Evolutionary conservation across 2,113 vertebrate species (phyloP).

Genomic region (Petroica traversi): DNA sequence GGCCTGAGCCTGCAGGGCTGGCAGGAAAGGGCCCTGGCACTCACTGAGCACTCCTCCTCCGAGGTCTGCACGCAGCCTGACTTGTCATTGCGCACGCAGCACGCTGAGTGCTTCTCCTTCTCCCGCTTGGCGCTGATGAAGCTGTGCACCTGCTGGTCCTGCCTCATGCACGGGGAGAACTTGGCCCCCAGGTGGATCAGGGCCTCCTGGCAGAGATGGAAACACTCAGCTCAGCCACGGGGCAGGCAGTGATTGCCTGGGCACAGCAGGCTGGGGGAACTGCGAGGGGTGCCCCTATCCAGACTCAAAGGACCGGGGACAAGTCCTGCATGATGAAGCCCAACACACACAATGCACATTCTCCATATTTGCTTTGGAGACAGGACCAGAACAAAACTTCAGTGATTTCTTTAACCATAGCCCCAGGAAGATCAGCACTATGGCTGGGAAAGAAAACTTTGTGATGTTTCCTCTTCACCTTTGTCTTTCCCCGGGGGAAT

Average conservation of each 20-base stretch:
- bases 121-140: constrained; percentile 86
- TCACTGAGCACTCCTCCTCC: constrained; percentile 94
- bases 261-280: not conserved
- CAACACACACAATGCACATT: not conserved
- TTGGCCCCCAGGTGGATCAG: constrained; percentile 98
- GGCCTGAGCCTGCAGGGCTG: not conserved
- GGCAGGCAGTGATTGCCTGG: not conserved
- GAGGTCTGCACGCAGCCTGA: constrained; percentile 94
- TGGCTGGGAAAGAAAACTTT: not conserved
- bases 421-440: not conserved
- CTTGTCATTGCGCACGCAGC: constrained; percentile 95
- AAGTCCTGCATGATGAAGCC: not conserved
- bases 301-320: not conserved
- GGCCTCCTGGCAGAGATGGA: constrained; percentile 79
- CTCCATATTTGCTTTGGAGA: not conserved
- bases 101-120: constrained; percentile 90
- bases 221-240: not conserved
- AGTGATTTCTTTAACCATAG: not conserved
- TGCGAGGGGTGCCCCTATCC: rapidly evolving
- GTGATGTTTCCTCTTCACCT: rapidly evolving
- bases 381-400: not conserved
- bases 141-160: constrained; percentile 90
- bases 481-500: not conserved
- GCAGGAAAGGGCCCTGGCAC: not conserved
- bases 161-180: constrained; percentile 97